Percentiles rank a stretch among this genome's conserved stretches.
Evolutionary conservation across 2,888 invertebrate species (phyloP).

Genomic region (Drosophila robusta): DNA sequence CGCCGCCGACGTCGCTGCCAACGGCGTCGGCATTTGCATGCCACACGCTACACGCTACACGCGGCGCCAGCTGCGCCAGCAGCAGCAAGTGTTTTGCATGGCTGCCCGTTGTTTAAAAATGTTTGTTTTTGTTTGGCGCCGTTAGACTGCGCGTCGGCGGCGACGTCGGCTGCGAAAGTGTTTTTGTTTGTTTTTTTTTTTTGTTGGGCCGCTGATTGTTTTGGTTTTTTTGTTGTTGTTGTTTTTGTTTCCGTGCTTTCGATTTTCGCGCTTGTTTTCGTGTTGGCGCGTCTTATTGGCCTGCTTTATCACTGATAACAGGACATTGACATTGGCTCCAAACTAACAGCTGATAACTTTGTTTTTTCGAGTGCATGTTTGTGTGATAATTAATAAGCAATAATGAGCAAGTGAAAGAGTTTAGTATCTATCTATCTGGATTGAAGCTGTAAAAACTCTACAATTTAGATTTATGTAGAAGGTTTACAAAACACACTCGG

Average conservation of each 20-base stretch:
- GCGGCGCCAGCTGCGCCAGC: slow-evolving; percentile 40
- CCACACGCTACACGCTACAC: slow-evolving; percentile 45
- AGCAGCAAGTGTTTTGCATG: slow-evolving; percentile 56
- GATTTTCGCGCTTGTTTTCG: slow-evolving; percentile 38
- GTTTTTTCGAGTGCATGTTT: slow-evolving; percentile 1
- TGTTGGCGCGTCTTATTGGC: slow-evolving; percentile 16
- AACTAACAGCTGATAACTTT: slow-evolving; percentile 14
- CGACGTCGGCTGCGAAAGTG: slow-evolving; percentile 33
- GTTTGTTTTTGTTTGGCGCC: slow-evolving; percentile 56
- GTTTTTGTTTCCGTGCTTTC: slow-evolving; percentile 5
- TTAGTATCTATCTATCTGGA: background rate
- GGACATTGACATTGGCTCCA: slow-evolving; percentile 57
- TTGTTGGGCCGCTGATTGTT: slow-evolving; percentile 48
- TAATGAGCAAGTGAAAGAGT: background rate
- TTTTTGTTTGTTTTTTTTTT: slow-evolving; percentile 55
- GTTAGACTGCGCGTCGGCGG: slow-evolving; percentile 56
- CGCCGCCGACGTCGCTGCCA: slow-evolving; percentile 24
- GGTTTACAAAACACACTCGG: too few relatives aligned
- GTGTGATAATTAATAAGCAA: background rate
- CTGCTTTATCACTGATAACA: slow-evolving; percentile 47
- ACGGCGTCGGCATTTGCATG: slow-evolving; percentile 53
- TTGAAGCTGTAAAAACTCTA: background rate
- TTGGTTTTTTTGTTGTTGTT: slow-evolving; percentile 56
- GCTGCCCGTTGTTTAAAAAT: slow-evolving; percentile 47
- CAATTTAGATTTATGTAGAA: too few relatives aligned